phyloP scores from a whole-genome alignment of 2,797 vertebrate genomes.

The Protonibea diacanthus region DNA sequence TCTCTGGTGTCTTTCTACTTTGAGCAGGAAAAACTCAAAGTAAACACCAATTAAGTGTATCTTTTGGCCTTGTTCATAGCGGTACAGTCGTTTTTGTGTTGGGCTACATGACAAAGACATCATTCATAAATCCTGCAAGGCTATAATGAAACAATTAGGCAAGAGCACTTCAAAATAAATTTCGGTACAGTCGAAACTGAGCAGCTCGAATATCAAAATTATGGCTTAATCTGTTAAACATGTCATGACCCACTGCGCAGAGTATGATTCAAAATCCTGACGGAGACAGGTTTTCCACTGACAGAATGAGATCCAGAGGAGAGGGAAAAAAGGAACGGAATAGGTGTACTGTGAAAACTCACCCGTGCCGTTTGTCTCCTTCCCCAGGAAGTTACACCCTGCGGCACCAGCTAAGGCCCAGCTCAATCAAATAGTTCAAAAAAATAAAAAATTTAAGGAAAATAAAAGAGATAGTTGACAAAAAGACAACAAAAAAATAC shows the following conservation, averaged over 20 bases:
- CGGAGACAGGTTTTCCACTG: conserved; percentile 51
- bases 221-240: conserved; percentile 65
- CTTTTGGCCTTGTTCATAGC: conserved; percentile 30
- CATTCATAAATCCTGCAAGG: conserved; percentile 48
- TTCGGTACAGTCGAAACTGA: conserved; percentile 43
- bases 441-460: conserved; percentile 69
- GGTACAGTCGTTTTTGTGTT: conserved; percentile 31
- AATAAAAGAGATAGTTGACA: conserved; percentile 24
- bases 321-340: conserved; percentile 56
- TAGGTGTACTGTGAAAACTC: conserved; percentile 86
- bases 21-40: conserved; percentile 50
- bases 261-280: conserved; percentile 44
- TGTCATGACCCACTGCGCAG: conserved; percentile 52
- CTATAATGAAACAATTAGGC: conserved; percentile 60
- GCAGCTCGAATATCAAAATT: conserved; percentile 64
- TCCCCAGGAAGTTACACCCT: conserved; percentile 96
- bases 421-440: conserved; percentile 87
- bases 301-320: conserved; percentile 52
- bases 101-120: conserved; percentile 52
- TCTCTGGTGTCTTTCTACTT: conserved; percentile 53
- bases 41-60: conserved; percentile 56
- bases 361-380: conserved; percentile 92
- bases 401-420: conserved; percentile 95
- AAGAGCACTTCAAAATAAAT: conserved; percentile 46
- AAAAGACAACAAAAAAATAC: conserved; percentile 45